Percentiles rank a stretch among this genome's conserved stretches.
These are phyloP conservation scores for Pungitius pungitius DNA, from an alignment of 2,113 vertebrate genomes.

Conservation along the genomic window DNA sequence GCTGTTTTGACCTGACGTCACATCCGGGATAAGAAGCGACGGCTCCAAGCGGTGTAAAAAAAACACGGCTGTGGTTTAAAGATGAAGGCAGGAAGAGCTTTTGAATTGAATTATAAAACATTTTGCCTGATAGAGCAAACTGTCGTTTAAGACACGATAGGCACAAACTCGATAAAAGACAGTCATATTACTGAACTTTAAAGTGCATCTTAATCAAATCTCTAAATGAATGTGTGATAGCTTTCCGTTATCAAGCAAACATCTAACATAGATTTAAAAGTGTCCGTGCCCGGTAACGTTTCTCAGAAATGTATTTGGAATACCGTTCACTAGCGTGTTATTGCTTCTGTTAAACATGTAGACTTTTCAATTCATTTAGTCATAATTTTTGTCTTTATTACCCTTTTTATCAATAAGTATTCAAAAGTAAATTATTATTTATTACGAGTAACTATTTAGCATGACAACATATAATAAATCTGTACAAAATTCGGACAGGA, in stretches of 20 bases:
- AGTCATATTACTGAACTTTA: neutral
- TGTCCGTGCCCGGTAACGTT: neutral
- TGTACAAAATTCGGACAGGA: conserved; percentile 12
- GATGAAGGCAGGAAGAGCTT: neutral
- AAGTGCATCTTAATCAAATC: neutral
- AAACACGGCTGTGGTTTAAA: neutral
- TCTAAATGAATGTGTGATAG: neutral
- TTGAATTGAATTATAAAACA: neutral
- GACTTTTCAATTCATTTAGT: neutral
- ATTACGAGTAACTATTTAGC: conserved; percentile 6
- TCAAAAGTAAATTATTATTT: neutral
- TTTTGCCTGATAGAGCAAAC: neutral
- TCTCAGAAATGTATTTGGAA: neutral
- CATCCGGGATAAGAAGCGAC: conserved; percentile 15
- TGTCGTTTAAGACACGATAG: neutral
- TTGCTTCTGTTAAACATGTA: neutral
- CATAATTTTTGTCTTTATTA: conserved; percentile 27
- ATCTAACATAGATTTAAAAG: neutral
- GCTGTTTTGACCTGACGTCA: conserved; percentile 26
- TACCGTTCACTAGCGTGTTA: neutral
- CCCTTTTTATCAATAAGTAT: neutral
- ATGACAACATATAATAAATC: conserved; percentile 24
- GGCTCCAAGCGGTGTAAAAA: neutral
- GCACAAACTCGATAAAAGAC: too few relatives aligned
- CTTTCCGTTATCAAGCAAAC: neutral